These are phyloP conservation scores for Pristis pectinata DNA, from an alignment of 2,797 vertebrate species.

Conservation along the genomic window DNA sequence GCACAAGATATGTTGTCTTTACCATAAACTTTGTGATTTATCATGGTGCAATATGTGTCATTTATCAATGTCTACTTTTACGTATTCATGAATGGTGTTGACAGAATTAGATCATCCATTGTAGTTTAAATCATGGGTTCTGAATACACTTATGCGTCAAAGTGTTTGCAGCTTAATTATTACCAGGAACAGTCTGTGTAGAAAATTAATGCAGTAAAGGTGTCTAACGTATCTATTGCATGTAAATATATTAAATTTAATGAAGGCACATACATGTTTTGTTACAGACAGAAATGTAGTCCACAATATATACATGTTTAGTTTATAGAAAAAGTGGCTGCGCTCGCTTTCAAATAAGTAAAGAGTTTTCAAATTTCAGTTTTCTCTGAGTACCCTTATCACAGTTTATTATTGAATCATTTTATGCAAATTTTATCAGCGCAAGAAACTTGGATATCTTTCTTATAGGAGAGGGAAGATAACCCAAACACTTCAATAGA, in stretches of 20 bases:
- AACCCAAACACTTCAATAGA: background rate
- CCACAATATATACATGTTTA: constrained; percentile 7
- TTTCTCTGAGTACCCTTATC: background rate
- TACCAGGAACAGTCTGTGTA: background rate
- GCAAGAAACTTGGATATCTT: background rate
- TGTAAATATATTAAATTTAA: constrained; percentile 25
- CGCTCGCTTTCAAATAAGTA: background rate
- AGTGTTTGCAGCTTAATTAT: background rate
- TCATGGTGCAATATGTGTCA: background rate
- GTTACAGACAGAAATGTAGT: constrained; percentile 8
- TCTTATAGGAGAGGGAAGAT: background rate
- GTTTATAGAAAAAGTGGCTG: background rate
- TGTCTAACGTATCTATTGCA: constrained; percentile 19
- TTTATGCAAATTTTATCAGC: background rate
- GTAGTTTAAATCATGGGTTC: background rate
- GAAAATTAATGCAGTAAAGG: background rate
- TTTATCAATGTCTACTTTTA: background rate
- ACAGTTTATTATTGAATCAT: background rate
- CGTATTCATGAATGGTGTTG: background rate
- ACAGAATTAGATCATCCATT: constrained; percentile 2
- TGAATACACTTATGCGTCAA: background rate
- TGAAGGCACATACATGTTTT: constrained; percentile 33
- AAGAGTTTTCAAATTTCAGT: background rate
- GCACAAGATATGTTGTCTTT: constrained; percentile 16
- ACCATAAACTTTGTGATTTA: background rate